Base-by-base conservation (phyloP, 2,888 invertebrate species). In the Nemotelus pantherinus region DNA sequence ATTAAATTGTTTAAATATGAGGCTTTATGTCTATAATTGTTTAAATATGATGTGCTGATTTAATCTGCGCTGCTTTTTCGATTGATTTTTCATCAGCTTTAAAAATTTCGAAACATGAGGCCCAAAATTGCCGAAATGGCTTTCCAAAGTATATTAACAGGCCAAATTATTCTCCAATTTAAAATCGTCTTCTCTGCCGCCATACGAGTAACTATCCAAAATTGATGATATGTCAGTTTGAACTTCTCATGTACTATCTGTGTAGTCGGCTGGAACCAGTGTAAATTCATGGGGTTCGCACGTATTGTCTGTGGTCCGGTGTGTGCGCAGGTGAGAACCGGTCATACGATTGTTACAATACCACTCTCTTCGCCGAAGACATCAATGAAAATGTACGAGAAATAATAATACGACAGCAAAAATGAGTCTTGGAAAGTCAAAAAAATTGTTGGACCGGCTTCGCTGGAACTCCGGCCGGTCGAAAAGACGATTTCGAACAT, bases 221-320 rank as follows among this genome's bases (percentile, higher is more conserved):
- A 25, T 25, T 25, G 25, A 25, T 25, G 25, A 25, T 25, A 25
- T 25, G 25, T 25, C 57, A 25, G 9, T 39, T 60, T 43, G 44
- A 70, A 53, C 39, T 55, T 70, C 70, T 43, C 3, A 55, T 55
- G 70, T 70, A 55, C 55, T 10, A 68, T 43, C 50, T 53, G 70
- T 70, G 70, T 70, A 70, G 25, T 70, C 55, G 70, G 44, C 53
- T 70, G 70, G 70, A 70, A 70, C 70, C 55, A 44, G 55, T 55
- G 44, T 50, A 55, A 70, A 70, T 25, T 39, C 70, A 70, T 70
- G 43, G 70, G 70, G 70, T 55, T 70, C 70, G 39, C 10, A 25
- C n/a, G 47, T 55, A 50, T 7, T 53, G 70, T 53, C 50, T 70
- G 55, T 53, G 53, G 43, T 70, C 55, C 43, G 50, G 3, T 39